Evolutionary conservation across 2,113 vertebrate species (phyloP).

Genomic region (Catharus bicknelli): DNA sequence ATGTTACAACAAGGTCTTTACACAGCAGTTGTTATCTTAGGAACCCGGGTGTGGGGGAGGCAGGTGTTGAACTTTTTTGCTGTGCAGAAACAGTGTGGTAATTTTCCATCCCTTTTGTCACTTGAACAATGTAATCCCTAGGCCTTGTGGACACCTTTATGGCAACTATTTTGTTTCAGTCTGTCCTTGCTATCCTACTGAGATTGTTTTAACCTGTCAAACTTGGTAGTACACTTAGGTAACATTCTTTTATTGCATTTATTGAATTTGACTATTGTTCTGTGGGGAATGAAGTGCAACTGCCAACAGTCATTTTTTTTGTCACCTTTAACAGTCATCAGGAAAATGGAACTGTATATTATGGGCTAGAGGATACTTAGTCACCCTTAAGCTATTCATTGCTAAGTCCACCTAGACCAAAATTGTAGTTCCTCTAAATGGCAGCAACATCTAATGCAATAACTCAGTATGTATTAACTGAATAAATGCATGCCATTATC

Average conservation of each 20-base stretch:
- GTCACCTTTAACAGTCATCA: slow-evolving; percentile 53
- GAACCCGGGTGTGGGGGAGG: fast-evolving
- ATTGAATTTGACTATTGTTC: slow-evolving; percentile 62
- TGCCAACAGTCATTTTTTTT: slow-evolving; percentile 60
- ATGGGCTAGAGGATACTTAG: not conserved
- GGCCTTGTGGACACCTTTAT: not conserved
- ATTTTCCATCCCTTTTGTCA: not conserved
- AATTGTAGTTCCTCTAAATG: not conserved
- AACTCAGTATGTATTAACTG: not conserved
- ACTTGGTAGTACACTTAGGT: not conserved
- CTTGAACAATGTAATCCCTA: slow-evolving; percentile 1
- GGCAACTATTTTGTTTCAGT: slow-evolving; percentile 33
- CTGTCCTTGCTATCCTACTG: not conserved
- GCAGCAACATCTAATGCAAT: not conserved
- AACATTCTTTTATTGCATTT: slow-evolving; percentile 35
- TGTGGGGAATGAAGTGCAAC: slow-evolving; percentile 39
- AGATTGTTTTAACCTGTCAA: slow-evolving; percentile 56
- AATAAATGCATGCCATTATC: not conserved
- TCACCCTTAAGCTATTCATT: slow-evolving; percentile 22
- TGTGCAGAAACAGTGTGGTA: not conserved
- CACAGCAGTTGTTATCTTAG: not conserved
- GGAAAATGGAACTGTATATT: slow-evolving; percentile 20
- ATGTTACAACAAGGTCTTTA: not conserved
- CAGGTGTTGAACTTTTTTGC: not conserved
- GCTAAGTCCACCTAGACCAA: not conserved